Evolutionary conservation across 2,113 vertebrate genomes (phyloP).

Genomic region (Canis aureus): DNA sequence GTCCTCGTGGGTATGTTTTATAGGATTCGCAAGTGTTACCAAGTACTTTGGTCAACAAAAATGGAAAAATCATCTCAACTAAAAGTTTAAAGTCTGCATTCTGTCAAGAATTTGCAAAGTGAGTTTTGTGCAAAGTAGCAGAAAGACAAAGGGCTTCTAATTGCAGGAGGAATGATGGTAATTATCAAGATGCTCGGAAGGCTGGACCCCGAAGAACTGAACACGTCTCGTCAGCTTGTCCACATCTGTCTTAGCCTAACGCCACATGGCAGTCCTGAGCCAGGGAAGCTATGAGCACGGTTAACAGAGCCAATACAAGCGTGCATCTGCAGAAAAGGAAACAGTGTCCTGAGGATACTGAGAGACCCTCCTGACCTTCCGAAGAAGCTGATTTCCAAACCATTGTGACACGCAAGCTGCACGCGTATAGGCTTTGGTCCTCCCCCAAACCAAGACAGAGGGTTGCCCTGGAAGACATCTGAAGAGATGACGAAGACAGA

Average conservation of each 20-base stretch:
- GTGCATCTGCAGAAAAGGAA: background rate
- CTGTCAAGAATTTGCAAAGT: background rate
- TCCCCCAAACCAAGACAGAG: background rate
- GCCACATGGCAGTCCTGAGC: background rate
- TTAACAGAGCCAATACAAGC: background rate
- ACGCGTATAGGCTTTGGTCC: background rate
- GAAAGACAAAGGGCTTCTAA: background rate
- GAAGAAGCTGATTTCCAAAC: too few species aligned
- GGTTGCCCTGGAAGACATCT: fast-evolving
- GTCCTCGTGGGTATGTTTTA: fast-evolving
- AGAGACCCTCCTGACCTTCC: background rate
- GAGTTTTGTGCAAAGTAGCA: background rate
- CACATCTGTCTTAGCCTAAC: background rate
- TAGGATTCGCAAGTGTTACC: background rate
- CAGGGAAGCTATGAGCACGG: background rate
- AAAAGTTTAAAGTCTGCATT: background rate
- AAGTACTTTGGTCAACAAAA: background rate
- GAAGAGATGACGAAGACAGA: background rate
- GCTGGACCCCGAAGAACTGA: background rate
- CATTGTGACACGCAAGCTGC: background rate
- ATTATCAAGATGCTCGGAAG: background rate
- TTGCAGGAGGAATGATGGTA: background rate
- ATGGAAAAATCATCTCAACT: background rate
- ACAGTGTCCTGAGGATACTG: background rate
- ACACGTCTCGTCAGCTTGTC: background rate